A percentile compares a stretch with the other conserved stretches of the same genome.
These are phyloP conservation scores for Homarus americanus DNA, from an alignment of 1,140 invertebrate genomes.

Conservation along the genomic window DNA sequence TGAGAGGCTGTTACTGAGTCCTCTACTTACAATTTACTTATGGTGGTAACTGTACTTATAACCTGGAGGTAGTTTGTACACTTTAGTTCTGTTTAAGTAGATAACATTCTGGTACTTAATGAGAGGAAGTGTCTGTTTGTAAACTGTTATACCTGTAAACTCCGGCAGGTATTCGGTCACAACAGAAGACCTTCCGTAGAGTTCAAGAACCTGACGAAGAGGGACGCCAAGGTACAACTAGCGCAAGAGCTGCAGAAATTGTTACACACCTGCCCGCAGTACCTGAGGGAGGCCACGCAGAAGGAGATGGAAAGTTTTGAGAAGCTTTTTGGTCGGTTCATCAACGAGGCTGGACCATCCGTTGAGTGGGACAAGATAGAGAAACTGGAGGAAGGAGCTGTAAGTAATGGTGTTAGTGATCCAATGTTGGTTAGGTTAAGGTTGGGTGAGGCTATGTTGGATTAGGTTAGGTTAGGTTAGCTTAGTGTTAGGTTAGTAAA, in stretches of 20 bases:
- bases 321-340: conserved; percentile 89
- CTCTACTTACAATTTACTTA: too few species aligned
- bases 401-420: too few species aligned
- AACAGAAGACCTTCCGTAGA: neutral
- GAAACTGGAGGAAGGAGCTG: conserved; percentile 89
- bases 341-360: conserved; percentile 90
- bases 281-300: neutral
- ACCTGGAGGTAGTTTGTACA: too few species aligned
- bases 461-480: too few species aligned
- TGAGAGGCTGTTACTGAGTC: too few species aligned
- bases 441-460: too few species aligned
- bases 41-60: too few species aligned
- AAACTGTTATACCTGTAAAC: neutral
- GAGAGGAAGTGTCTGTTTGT: too few species aligned
- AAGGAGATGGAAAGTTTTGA: conserved; percentile 88
- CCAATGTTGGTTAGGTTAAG: too few species aligned
- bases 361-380: conserved; percentile 95
- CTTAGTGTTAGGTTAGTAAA: too few species aligned
- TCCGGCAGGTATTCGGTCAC: neutral
- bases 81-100: too few species aligned
- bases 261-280: conserved; percentile 79
- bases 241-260: conserved; percentile 89
- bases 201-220: conserved; percentile 82
- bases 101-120: too few species aligned
- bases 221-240: conserved; percentile 89